Percentiles rank a stretch among this genome's conserved stretches.
phyloP scores from a whole-genome alignment of 1,140 invertebrate genomes.

The Dysdera silvatica region DNA sequence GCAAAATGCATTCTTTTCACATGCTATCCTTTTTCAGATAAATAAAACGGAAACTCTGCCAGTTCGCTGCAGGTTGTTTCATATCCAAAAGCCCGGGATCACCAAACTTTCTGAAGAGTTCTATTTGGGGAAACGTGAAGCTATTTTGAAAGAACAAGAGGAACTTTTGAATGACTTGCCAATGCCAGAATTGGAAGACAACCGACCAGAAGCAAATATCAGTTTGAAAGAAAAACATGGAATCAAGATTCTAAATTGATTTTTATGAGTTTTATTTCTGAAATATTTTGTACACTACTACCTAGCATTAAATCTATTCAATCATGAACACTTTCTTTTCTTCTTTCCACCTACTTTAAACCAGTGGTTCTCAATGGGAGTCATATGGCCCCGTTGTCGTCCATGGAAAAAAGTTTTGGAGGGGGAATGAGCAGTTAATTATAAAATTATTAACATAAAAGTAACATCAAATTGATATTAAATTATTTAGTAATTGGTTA shows the following conservation, averaged over 20 bases:
- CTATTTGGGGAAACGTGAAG: constrained; percentile 19
- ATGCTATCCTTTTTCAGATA: constrained; percentile 14
- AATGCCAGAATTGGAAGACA: constrained; percentile 11
- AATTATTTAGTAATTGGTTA: no score
- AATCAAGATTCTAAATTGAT: constrained; percentile 13
- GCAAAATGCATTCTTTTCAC: neutral
- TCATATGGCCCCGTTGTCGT: no score
- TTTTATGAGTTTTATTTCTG: neutral
- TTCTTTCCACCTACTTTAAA: no score
- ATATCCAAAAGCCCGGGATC: constrained; percentile 24
- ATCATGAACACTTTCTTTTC: no score
- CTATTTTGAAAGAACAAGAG: constrained; percentile 22
- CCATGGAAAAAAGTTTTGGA: no score
- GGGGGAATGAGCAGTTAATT: no score
- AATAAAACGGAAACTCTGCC: constrained; percentile 54
- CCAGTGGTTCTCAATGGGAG: no score
- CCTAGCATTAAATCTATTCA: no score
- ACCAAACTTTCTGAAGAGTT: constrained; percentile 2
- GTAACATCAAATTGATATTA: no score
- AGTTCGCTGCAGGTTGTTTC: constrained; percentile 42
- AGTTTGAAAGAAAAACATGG: constrained; percentile 22
- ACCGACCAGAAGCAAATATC: neutral
- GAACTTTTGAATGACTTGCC: constrained; percentile 16
- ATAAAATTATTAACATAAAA: no score
- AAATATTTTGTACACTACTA: no score